Conservation (phyloP, 1,140 invertebrate genomes). For the Bombus waltoni region DNA sequence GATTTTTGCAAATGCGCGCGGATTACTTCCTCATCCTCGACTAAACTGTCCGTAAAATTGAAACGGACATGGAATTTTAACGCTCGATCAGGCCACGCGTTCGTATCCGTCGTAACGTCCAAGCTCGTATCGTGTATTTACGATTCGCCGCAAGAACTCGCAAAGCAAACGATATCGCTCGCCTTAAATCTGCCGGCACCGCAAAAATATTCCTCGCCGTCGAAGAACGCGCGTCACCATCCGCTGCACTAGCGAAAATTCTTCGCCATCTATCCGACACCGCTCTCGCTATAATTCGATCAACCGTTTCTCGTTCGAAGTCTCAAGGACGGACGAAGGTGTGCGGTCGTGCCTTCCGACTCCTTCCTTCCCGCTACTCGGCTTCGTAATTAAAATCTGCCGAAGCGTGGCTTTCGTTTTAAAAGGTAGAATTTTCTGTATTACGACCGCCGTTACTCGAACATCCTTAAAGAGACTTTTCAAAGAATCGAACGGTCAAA, state of each 20-base stretch:
- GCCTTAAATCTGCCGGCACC: conserved; percentile 44
- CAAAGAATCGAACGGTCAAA: no score
- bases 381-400: neutral
- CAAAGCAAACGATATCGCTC: conserved; percentile 40
- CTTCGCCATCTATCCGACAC: neutral
- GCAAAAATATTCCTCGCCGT: conserved; percentile 27
- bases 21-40: neutral
- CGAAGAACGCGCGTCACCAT: conserved; percentile 36
- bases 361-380: neutral
- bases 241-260: conserved; percentile 8
- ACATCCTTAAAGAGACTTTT: no score
- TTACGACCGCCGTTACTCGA: no score
- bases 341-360: neutral
- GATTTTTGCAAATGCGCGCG: neutral
- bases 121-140: neutral
- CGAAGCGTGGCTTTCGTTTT: neutral
- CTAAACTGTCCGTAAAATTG: conserved; percentile 30
- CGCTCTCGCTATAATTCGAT: conserved; percentile 32
- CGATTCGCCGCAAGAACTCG: conserved; percentile 45
- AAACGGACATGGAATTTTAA: conserved; percentile 45
- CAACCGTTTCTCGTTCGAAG: neutral
- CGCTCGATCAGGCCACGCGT: conserved; percentile 27
- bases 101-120: neutral
- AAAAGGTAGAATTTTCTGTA: no score
- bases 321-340: neutral